Evolutionary conservation across 2,888 invertebrate species (phyloP), one percentile per base, ranked within the genome.

Genomic region (Drosophila mimetica): DNA sequence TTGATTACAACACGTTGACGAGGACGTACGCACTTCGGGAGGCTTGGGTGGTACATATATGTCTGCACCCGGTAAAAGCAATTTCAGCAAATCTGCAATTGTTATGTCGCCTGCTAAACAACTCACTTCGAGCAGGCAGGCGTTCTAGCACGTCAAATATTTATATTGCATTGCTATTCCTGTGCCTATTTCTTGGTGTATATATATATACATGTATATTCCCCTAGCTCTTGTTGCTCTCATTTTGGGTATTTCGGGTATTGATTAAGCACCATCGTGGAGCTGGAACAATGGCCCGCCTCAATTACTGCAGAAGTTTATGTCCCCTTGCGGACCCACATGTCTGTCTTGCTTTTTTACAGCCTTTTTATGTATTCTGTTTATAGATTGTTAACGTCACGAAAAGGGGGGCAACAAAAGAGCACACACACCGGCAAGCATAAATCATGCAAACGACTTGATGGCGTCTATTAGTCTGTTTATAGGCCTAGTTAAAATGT

Each of bases 11-110:
- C 73, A 73, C 63, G 77, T 75, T 81, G 85, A 80, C 82, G 78
- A 72, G 76, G 69, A 66, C 61, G 50, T 42, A 72, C 76, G 59
- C 66, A 72, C 58, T 52, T 55, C 53, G 51, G 42, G 9, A 37
- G 55, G 48, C 50, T 58, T 22, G 39, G 46, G 48, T 44, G 34
- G 42, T 22, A 42, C 41, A 44, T 28, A 39, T 44, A 48, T 36
- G 50, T 55, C 20, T 37, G 58, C 67, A 41, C 44, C 57, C 36
- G 59, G 71, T 72, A 77, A 84, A 86, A 84, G 86, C 81, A 84
- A 84, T 84, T 84, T 81, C 82, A 86, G 76, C 77, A 86, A 84
- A 84, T 84, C 81, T 84, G 83, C 83, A 86, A 84, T 84, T 84
- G 83, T 84, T 84, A 84, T 84, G 84, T 84, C 76, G 84, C 77